Conservation (phyloP, 2,797 vertebrate species). For the Cetoscarus ocellatus region DNA sequence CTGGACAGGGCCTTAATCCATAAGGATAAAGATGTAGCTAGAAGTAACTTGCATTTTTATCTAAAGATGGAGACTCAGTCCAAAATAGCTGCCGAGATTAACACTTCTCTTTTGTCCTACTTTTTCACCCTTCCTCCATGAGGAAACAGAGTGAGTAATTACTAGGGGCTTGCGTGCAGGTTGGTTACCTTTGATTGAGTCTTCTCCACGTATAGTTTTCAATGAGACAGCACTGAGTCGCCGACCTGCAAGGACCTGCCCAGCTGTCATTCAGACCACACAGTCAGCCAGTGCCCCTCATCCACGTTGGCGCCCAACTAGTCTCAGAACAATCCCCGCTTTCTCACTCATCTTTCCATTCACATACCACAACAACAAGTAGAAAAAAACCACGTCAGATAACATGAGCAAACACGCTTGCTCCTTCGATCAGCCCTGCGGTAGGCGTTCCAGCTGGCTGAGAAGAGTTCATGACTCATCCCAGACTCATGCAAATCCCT, state of each 20-base stretch:
- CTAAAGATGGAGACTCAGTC: too few species aligned
- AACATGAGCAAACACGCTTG: conserved; percentile 67
- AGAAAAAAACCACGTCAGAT: conserved; percentile 43
- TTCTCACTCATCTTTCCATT: conserved; percentile 48
- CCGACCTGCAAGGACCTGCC: conserved; percentile 74
- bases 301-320: conserved; percentile 35
- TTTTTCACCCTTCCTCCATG: conserved; percentile 37
- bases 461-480: conserved; percentile 62
- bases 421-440: conserved; percentile 27
- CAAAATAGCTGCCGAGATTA: too few species aligned
- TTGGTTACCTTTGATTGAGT: conserved; percentile 74
- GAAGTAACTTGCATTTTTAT: too few species aligned
- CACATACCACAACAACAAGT: conserved; percentile 45
- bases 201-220: conserved; percentile 72
- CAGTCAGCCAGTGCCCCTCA: conserved; percentile 50
- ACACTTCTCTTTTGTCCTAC: conserved; percentile 28
- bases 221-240: conserved; percentile 37
- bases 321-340: conserved; percentile 53
- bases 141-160: conserved; percentile 59
- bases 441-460: conserved; percentile 58
- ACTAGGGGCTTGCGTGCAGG: conserved; percentile 70
- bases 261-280: conserved; percentile 64
- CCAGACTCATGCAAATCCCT: conserved; percentile 52
- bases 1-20: too few species aligned
- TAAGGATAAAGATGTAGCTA: too few species aligned